A percentile compares a stretch with the other conserved stretches of the same genome.
Evolutionary conservation across 2,888 invertebrate genomes (phyloP).

Genomic region (Eupithecia abbreviata): DNA sequence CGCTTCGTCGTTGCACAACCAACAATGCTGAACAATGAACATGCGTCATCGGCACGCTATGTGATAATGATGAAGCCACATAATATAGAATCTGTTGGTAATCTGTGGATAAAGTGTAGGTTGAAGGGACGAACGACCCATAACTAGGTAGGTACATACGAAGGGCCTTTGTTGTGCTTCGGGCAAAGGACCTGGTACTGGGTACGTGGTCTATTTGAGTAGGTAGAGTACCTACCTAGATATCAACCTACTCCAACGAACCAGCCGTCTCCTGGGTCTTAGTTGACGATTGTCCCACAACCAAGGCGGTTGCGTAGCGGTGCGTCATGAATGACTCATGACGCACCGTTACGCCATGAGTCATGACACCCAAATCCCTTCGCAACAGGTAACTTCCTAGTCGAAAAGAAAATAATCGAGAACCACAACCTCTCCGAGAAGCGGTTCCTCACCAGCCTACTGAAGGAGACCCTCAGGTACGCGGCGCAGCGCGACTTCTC

Average conservation of each 20-base stretch:
- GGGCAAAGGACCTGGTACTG: too few species aligned
- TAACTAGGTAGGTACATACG: too few species aligned
- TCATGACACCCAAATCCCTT: not conserved
- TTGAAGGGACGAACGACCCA: too few species aligned
- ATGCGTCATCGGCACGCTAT: not conserved
- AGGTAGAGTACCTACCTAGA: too few species aligned
- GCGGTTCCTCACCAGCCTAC: constrained; percentile 59
- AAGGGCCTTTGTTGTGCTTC: too few species aligned
- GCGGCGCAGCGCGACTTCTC: constrained; percentile 67
- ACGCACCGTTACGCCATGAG: not conserved
- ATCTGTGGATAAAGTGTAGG: too few species aligned
- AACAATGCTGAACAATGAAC: not conserved
- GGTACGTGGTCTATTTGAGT: too few species aligned
- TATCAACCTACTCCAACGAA: not conserved
- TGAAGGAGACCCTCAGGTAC: constrained; percentile 66
- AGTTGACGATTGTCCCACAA: not conserved
- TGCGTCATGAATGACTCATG: too few species aligned
- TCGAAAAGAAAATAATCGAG: constrained; percentile 61
- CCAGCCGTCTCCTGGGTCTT: not conserved
- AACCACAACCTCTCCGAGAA: constrained; percentile 66
- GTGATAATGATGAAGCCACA: not conserved
- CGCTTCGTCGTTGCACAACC: not conserved
- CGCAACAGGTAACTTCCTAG: constrained; percentile 59
- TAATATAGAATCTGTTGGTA: too few species aligned
- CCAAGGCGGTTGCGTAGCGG: not conserved